A percentile compares a stretch with the other conserved stretches of the same genome.
Conservation (phyloP, 1,140 invertebrate species). For the Lasaia peninsularis region DNA sequence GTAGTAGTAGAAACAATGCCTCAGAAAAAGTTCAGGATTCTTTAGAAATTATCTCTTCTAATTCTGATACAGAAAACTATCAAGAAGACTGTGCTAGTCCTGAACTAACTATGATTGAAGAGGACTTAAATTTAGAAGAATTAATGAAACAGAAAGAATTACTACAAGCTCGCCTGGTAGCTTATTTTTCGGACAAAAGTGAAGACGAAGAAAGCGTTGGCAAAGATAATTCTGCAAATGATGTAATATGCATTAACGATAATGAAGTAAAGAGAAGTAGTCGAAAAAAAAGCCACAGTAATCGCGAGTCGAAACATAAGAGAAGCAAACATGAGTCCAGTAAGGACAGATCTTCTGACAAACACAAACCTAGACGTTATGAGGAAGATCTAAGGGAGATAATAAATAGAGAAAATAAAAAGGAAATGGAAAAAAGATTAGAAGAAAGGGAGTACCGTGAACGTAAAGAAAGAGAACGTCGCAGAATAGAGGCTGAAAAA, state of each 20-base stretch:
- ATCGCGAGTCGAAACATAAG: slow-evolving; percentile 26
- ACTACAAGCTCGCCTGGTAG: slow-evolving; percentile 80
- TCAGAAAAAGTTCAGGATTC: slow-evolving; percentile 39
- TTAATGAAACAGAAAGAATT: slow-evolving; percentile 92
- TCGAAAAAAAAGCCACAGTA: slow-evolving; percentile 35
- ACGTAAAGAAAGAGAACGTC: slow-evolving; percentile 49
- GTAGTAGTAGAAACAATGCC: slow-evolving; percentile 45
- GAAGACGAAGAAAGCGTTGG: slow-evolving; percentile 35
- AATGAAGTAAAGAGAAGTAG: slow-evolving; percentile 34
- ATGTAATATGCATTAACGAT: slow-evolving; percentile 44
- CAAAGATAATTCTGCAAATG: slow-evolving; percentile 25
- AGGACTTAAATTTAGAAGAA: slow-evolving; percentile 92
- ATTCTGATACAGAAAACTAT: slow-evolving; percentile 82
- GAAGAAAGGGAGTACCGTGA: slow-evolving; percentile 49
- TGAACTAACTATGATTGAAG: slow-evolving; percentile 86
- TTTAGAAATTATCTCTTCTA: slow-evolving; percentile 83
- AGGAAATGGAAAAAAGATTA: slow-evolving; percentile 54
- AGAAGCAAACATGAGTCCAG: slow-evolving; percentile 40
- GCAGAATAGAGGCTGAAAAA: slow-evolving; percentile 40
- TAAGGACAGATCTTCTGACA: slow-evolving; percentile 45
- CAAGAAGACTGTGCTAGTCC: slow-evolving; percentile 87
- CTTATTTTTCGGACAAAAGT: slow-evolving; percentile 76
- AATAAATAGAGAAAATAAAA: slow-evolving; percentile 66
- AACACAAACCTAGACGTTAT: slow-evolving; percentile 42
- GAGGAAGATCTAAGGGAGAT: slow-evolving; percentile 59